Evolutionary conservation across 2,113 vertebrate species (phyloP), one percentile per base, ranked within the genome.

Genomic region (Lepisosteus osseus): DNA sequence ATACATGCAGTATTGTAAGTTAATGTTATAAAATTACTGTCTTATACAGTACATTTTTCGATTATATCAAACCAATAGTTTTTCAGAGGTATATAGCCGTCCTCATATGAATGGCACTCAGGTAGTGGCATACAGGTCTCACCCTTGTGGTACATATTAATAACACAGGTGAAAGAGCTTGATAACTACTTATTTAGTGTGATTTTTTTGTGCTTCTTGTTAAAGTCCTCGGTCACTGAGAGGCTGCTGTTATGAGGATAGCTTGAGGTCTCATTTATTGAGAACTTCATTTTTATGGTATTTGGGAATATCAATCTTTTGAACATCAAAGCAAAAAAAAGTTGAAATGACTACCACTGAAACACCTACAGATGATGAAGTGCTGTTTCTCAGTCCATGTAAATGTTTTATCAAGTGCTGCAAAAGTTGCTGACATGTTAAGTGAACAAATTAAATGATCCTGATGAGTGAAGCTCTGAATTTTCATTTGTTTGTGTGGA

Each of bases 71-170:
- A 9, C 47, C 9, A 29, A 29, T 29, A 29, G 29, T 62, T 70
- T 81, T 71, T 76, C 70, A 61, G 73, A 78, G 75, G 74, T 71
- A 74, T 76, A 69, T 76, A 85, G 82, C 59, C 78, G 77, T 67
- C 65, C 70, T 14, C 7, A 65, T 68, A 71, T 69, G 66, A 78
- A 76, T 44, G 40, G 61, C 17, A 17, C 78, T 79, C 65, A 67
- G 6, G 68, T 78, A 65, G 73, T 72, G 68, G 68, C 78, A 82
- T 78, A 80, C 72, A 76, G 79, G 73, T 71, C 79, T 69, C 74
- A 68, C 76, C 76, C 73, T 59, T 75, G 77, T 81, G 80, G 47
- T 51, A 51, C 47, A 51, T 51, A 51, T 51, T 51, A 72, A 65
- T 56, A 77, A 80, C 66, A 77, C 68, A 69, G 11, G 63, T 72